Conservation (phyloP, 2,113 vertebrate species). For the Neolamprologus variostigma region DNA sequence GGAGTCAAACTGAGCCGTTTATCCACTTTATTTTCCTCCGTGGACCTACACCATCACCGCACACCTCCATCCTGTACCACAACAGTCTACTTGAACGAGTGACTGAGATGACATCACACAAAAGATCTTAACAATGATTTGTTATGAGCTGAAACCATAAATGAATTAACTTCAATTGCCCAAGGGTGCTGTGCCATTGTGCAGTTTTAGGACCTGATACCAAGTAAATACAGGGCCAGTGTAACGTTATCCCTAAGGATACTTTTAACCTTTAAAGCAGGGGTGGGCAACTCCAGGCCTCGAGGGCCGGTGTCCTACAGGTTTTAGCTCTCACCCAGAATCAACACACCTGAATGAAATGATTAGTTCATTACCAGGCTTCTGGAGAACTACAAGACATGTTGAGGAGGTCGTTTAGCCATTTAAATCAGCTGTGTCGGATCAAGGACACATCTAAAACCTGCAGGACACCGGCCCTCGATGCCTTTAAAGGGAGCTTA, state of each 20-base stretch:
- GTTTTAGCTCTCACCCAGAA: neutral
- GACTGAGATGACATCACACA: neutral
- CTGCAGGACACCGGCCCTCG: neutral
- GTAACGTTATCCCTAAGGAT: neutral
- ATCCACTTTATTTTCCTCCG: neutral
- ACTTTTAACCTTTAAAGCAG: neutral
- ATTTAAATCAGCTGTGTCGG: neutral
- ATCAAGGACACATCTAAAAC: neutral
- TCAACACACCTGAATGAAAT: neutral
- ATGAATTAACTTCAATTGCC: neutral
- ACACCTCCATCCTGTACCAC: neutral
- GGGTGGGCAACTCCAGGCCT: neutral
- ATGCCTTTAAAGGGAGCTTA: neutral
- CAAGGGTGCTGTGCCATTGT: neutral
- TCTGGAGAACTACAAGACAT: neutral
- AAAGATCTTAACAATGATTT: neutral
- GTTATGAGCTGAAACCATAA: neutral
- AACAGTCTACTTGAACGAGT: neutral
- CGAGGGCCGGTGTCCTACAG: neutral
- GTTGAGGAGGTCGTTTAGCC: neutral
- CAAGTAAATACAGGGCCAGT: neutral
- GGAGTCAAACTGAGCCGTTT: neutral
- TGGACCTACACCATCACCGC: neutral
- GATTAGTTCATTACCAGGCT: neutral
- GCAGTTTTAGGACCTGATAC: neutral